phyloP scores from a whole-genome alignment of 2,888 invertebrate genomes.

The Melolontha melolontha region DNA sequence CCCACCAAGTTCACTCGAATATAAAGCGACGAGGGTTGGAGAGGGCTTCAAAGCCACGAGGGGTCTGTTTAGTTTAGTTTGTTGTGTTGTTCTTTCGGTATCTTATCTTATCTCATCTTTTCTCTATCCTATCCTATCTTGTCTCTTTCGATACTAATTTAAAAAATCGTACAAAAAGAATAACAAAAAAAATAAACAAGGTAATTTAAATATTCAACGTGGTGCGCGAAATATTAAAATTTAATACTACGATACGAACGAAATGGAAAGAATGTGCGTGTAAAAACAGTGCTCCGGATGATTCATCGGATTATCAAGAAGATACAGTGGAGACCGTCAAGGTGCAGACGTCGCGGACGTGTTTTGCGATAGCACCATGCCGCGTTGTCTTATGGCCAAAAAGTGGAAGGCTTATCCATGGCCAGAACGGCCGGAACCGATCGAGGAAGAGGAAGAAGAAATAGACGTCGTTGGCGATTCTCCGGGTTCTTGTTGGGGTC shows the following conservation, averaged over 20 bases:
- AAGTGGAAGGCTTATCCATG: conserved; percentile 92
- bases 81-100: conserved; percentile 62
- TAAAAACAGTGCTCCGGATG: conserved; percentile 46
- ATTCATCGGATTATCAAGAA: conserved; percentile 45
- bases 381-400: conserved; percentile 95
- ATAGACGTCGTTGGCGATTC: conserved; percentile 88
- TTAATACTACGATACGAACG: conserved; percentile 27
- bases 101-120: conserved; percentile 52
- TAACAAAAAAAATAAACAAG: neutral
- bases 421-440: conserved; percentile 72
- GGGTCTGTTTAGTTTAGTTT: conserved; percentile 68
- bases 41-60: conserved; percentile 70
- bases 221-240: conserved; percentile 21
- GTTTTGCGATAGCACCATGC: conserved; percentile 80
- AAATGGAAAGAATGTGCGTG: conserved; percentile 39
- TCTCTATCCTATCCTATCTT: conserved; percentile 60
- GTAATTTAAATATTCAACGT: conserved; percentile 42
- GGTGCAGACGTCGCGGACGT: conserved; percentile 65
- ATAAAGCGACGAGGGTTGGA: conserved; percentile 66
- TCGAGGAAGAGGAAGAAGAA: conserved; percentile 75
- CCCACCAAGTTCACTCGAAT: conserved; percentile 59
- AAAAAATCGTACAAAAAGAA: conserved; percentile 3
- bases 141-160: conserved; percentile 47
- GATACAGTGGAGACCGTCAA: conserved; percentile 55
- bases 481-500: conserved; percentile 73